Evolutionary conservation across 2,888 invertebrate genomes (phyloP).

Genomic region (Microdon myrmicae): DNA sequence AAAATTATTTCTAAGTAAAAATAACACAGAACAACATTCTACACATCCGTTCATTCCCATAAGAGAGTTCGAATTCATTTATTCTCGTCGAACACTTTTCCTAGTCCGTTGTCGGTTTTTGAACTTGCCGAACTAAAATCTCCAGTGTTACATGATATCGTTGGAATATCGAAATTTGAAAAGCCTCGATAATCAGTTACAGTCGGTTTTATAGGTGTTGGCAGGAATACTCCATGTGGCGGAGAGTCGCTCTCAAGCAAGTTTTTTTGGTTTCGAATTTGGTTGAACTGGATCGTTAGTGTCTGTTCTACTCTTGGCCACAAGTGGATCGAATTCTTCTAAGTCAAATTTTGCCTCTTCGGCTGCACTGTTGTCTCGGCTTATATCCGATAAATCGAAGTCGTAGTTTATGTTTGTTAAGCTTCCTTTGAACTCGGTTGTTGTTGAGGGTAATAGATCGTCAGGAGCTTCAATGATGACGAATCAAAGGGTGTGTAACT

Average conservation of each 20-base stretch:
- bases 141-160: constrained; percentile 74
- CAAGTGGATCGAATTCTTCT: constrained; percentile 66
- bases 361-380: constrained; percentile 77
- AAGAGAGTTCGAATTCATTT: constrained; percentile 8
- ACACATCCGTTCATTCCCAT: constrained; percentile 3
- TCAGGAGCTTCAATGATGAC: constrained; percentile 73
- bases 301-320: constrained; percentile 52
- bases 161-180: constrained; percentile 73
- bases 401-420: constrained; percentile 80
- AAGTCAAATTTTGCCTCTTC: constrained; percentile 67
- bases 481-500: constrained; percentile 70
- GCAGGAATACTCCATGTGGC: constrained; percentile 68
- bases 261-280: constrained; percentile 55
- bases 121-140: constrained; percentile 66
- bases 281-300: too few relatives aligned
- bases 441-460: constrained; percentile 63
- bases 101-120: constrained; percentile 22
- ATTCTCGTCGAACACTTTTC: too few relatives aligned
- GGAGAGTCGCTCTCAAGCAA: constrained; percentile 64
- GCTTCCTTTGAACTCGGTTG: constrained; percentile 71
- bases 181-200: constrained; percentile 72
- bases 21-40: constrained; percentile 41
- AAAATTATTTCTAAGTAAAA: constrained; percentile 41
- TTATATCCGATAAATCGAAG: constrained; percentile 79
- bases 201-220: constrained; percentile 71